Evolutionary conservation across 2,797 vertebrate genomes (phyloP).

Genomic region (Vireo griseus): DNA sequence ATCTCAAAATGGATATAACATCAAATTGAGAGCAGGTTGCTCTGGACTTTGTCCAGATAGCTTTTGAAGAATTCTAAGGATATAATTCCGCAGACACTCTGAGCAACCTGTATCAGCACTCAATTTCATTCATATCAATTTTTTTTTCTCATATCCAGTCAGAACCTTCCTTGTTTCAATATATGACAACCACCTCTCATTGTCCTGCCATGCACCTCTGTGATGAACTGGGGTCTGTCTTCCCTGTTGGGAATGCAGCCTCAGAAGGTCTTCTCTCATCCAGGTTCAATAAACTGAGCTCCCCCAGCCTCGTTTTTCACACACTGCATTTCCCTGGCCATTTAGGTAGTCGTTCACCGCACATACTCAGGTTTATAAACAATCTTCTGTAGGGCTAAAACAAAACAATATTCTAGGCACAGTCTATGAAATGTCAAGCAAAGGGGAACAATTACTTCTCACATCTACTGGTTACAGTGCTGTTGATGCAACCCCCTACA

Average conservation of each 20-base stretch:
- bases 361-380: not conserved
- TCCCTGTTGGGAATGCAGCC: not conserved
- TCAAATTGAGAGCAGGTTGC: not conserved
- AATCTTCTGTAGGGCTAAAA: not conserved
- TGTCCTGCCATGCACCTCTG: not conserved
- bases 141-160: not conserved
- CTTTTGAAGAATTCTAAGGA: not conserved
- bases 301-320: fast-evolving
- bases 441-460: not conserved
- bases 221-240: not conserved
- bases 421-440: not conserved
- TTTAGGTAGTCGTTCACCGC: not conserved
- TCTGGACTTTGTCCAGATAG: not conserved
- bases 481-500: not conserved
- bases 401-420: not conserved
- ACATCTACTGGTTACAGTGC: not conserved
- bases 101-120: not conserved
- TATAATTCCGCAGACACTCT: not conserved
- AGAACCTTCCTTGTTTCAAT: not conserved
- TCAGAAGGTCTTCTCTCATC: not conserved
- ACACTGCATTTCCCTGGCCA: not conserved
- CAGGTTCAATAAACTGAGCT: not conserved
- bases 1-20: not conserved
- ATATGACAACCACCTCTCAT: not conserved
- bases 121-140: not conserved